Conservation (phyloP, 2,113 vertebrate species). For the Cephalopholis sonnerati region DNA sequence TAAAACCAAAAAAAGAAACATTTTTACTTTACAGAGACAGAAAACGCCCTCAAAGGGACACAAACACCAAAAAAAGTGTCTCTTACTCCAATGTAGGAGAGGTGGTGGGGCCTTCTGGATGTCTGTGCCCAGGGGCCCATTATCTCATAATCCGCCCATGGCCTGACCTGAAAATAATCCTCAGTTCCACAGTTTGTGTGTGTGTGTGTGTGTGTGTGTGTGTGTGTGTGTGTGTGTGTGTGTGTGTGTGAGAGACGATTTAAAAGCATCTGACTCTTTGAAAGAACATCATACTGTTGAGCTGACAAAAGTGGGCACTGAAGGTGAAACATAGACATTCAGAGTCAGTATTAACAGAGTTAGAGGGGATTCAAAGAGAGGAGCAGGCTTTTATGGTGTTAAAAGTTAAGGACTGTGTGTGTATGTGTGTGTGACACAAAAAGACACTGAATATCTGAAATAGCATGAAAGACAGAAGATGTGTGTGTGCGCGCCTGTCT, state of each 20-base stretch:
- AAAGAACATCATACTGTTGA: conserved; percentile 7
- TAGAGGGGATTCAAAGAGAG: conserved; percentile 18
- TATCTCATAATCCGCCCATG: too few species aligned
- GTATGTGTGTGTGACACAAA: conserved; percentile 4
- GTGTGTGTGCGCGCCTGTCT: conserved; percentile 1
- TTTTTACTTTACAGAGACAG: too few species aligned
- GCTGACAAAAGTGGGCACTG: conserved; percentile 11
- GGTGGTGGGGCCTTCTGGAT: too few species aligned
- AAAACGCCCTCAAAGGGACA: too few species aligned
- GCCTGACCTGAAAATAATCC: background rate
- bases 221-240: background rate
- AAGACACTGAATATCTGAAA: background rate
- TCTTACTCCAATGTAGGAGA: too few species aligned
- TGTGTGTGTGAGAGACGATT: background rate
- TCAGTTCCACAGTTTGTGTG: background rate
- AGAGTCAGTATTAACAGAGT: conserved; percentile 17
- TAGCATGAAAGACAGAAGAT: background rate
- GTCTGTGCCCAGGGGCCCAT: too few species aligned
- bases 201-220: background rate
- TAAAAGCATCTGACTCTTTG: conserved; percentile 18
- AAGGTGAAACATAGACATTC: conserved; percentile 33
- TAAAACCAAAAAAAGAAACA: too few species aligned
- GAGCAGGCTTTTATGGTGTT: conserved; percentile 31
- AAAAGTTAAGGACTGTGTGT: conserved; percentile 15
- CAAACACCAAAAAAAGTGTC: too few species aligned